Base-by-base conservation (phyloP, 1,140 invertebrate species). In the Papilio glaucus region DNA sequence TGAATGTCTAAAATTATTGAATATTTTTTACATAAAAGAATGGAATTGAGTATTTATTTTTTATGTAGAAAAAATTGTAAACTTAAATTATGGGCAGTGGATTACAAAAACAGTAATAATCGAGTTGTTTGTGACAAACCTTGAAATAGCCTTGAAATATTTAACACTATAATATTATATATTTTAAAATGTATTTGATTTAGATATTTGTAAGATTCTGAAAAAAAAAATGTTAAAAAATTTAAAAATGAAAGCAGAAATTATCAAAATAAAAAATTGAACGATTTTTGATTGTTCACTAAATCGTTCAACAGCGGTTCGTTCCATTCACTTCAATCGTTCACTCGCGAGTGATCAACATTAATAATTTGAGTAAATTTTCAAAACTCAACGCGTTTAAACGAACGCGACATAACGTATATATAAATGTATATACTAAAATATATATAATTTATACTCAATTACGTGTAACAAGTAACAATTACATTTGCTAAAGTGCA, bases 341-440 rank as follows among this genome's bases (percentile, higher is more conserved):
- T 45, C 18, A 71, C 39, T 49, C 45, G n/a, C 62, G 18, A 76
- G 75, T 62, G 71, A 77, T 77, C 74, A 85, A 83, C 80, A 77
- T 71, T 67, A 61, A 84, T 82, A 86, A 79, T 82, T 80, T 79
- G 75, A 71, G 79, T 85, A 89, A 87, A 86, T 88, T 87, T 79
- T 81, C 80, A 80, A 87, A 89, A 88, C 76, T 86, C 84, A 89
- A 89, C 85, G 76, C 75, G 65, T 45, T 71, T n/a, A n/a, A n/a
- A 76, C 71, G 74, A 71, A 26, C 21, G 24, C 38, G 18, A 41
- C 7, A 15, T 7, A 18, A 49, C 42, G 41, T 6, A 15, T n/a
- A 15, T 15, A 45, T 15, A 15, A 15, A 45, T 15, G 13, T 45
- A 45, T 15, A 41, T 39, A 39, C 1, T 39, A 41, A 41, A 41